phyloP scores from a whole-genome alignment of 2,113 vertebrate genomes.

The Danio rerio region GRCz12tu NC_133181.1:63117001-63117500 shows the following conservation, averaged over 20 bases:
- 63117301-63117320: background rate
- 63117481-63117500: background rate
- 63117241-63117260: background rate
- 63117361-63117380: conserved; percentile 48
- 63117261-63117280: background rate
- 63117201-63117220: too few species aligned
- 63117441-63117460: background rate
- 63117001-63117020: too few species aligned
- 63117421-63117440: conserved; percentile 71
- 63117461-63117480: background rate
- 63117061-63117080: too few species aligned
- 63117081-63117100: too few species aligned
- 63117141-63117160: too few species aligned
- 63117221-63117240: too few species aligned
- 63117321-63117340: conserved; percentile 59
- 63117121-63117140: too few species aligned
- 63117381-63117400: conserved; percentile 53
- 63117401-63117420: conserved; percentile 71
- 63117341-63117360: conserved; percentile 57
- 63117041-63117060: too few species aligned
- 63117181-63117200: too few species aligned
- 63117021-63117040: too few species aligned
- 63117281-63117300: background rate
- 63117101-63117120: too few species aligned
- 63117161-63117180: too few species aligned